Evolutionary conservation across 2,888 invertebrate genomes (phyloP).

Genomic region (Eilema depressum): DNA sequence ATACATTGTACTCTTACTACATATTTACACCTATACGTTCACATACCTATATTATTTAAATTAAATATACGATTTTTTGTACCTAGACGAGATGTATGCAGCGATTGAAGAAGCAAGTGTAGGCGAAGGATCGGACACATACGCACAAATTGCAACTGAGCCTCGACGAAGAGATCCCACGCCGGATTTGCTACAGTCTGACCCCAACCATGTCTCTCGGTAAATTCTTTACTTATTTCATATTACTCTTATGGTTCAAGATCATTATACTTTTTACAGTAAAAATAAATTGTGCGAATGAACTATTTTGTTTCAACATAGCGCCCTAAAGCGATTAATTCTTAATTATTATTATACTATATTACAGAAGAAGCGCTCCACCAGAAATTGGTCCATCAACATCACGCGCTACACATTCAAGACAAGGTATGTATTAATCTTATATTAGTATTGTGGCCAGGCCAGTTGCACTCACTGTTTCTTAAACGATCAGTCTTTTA

Average conservation of each 20-base stretch:
- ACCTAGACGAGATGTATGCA: slow-evolving; percentile 94
- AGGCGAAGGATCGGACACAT: slow-evolving; percentile 94
- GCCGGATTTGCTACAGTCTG: slow-evolving; percentile 53
- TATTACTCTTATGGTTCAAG: too few relatives aligned
- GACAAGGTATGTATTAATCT: slow-evolving; percentile 73
- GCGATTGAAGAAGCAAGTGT: slow-evolving; percentile 93
- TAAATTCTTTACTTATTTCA: slow-evolving; percentile 25
- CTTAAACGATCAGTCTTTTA: too few relatives aligned
- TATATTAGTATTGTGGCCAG: too few relatives aligned
- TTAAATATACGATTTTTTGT: background rate
- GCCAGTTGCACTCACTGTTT: too few relatives aligned
- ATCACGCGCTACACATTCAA: slow-evolving; percentile 76
- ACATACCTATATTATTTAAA: too few relatives aligned
- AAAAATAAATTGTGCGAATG: too few relatives aligned
- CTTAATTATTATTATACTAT: slow-evolving; percentile 19
- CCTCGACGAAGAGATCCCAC: slow-evolving; percentile 59
- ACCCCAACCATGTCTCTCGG: slow-evolving; percentile 61
- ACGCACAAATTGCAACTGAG: slow-evolving; percentile 91
- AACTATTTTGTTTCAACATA: too few relatives aligned
- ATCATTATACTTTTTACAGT: too few relatives aligned
- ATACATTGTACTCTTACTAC: too few relatives aligned
- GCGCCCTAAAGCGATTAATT: background rate
- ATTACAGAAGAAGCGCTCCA: slow-evolving; percentile 76
- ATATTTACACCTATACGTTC: too few relatives aligned
- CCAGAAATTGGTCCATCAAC: slow-evolving; percentile 76